A percentile compares a stretch with the other conserved stretches of the same genome.
Evolutionary conservation across 2,113 vertebrate genomes (phyloP).

Genomic region (Lates calcarifer): DNA sequence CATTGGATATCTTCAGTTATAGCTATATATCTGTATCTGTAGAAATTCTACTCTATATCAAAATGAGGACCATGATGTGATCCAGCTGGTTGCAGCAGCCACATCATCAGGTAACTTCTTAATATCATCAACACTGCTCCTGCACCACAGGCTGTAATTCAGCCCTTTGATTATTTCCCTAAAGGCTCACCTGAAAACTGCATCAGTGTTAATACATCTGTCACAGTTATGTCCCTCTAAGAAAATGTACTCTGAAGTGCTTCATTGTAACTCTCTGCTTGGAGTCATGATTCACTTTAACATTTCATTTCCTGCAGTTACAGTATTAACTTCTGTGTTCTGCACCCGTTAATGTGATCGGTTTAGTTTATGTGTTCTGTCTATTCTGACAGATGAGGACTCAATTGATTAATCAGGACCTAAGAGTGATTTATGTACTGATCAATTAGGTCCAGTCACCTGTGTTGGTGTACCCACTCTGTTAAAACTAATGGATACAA

Average conservation of each 20-base stretch:
- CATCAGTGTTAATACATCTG: constrained; percentile 26
- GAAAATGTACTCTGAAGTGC: constrained; percentile 24
- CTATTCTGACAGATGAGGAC: constrained; percentile 4
- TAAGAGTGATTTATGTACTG: not conserved
- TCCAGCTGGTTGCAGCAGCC: not conserved
- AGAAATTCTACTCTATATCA: not conserved
- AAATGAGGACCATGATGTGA: not conserved
- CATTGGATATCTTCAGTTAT: no score
- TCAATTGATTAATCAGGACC: constrained; percentile 7
- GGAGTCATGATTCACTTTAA: constrained; percentile 37
- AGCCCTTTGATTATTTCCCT: constrained; percentile 44
- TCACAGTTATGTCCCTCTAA: constrained; percentile 31
- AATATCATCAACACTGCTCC: not conserved
- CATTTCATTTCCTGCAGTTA: constrained; percentile 15
- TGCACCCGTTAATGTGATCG: not conserved
- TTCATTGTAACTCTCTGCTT: not conserved
- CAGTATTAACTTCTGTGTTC: not conserved
- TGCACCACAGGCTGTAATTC: constrained; percentile 10
- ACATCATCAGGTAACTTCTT: not conserved
- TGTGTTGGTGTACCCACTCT: no score
- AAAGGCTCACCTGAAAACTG: constrained; percentile 24
- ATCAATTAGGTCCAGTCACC: no score
- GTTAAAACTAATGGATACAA: no score
- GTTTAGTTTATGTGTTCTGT: no score
- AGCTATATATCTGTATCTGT: no score